Evolutionary conservation across 1,140 invertebrate species (phyloP).

Genomic region (Pogonomyrmex californicus): DNA sequence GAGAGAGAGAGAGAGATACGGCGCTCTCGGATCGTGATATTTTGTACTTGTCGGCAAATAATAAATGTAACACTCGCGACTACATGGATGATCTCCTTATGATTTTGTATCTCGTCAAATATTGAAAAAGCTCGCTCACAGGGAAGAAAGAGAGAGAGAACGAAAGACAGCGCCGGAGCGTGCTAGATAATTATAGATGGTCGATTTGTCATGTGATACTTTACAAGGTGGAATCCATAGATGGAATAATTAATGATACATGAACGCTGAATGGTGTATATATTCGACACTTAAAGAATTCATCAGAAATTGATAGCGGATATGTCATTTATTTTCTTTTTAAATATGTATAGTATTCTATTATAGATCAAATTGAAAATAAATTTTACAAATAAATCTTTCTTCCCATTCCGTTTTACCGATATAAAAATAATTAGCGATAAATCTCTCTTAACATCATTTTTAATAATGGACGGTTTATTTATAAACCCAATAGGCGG

Average conservation of each 20-base stretch:
- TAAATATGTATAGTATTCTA: too few relatives aligned
- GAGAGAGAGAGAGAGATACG: not conserved
- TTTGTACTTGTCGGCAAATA: slow-evolving; percentile 67
- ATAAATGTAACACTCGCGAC: slow-evolving; percentile 60
- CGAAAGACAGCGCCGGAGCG: not conserved
- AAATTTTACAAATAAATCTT: not conserved
- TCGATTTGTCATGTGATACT: slow-evolving; percentile 52
- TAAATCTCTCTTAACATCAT: slow-evolving; percentile 4
- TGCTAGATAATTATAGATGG: slow-evolving; percentile 43
- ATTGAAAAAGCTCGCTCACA: slow-evolving; percentile 16
- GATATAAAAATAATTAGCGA: not conserved
- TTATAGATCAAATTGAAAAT: not conserved
- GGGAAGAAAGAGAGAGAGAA: slow-evolving; percentile 1
- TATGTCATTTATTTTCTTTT: not conserved
- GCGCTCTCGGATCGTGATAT: slow-evolving; percentile 27
- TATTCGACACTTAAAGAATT: slow-evolving; percentile 39
- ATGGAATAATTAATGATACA: slow-evolving; percentile 48
- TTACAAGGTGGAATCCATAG: not conserved
- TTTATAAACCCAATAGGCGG: slow-evolving; percentile 21
- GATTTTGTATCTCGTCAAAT: slow-evolving; percentile 33
- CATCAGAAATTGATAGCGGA: not conserved
- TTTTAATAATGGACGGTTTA: slow-evolving; percentile 20
- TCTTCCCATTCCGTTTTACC: not conserved
- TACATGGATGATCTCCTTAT: slow-evolving; percentile 39
- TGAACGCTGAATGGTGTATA: slow-evolving; percentile 9